Percentiles rank a stretch among this genome's conserved stretches.
Conservation (phyloP, 2,113 vertebrate genomes). For the Upupa epops region DNA sequence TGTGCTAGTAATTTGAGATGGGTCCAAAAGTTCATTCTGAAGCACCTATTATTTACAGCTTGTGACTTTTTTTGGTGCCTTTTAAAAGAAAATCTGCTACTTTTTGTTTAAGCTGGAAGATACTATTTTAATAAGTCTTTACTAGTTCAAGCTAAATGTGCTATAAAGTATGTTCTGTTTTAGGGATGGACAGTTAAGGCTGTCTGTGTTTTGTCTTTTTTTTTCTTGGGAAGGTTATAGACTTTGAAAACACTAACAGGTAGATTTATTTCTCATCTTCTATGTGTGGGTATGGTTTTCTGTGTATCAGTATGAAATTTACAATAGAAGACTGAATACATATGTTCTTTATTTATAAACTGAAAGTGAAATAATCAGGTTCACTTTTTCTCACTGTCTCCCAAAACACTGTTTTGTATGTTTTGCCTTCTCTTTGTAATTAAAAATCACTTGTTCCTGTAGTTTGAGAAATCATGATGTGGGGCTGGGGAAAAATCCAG, state of each 20-base stretch:
- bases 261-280: background rate
- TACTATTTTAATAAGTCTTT: background rate
- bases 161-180: background rate
- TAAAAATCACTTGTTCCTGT: background rate
- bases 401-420: background rate
- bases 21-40: background rate
- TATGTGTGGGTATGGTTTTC: background rate
- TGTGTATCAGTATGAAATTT: background rate
- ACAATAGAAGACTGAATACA: background rate
- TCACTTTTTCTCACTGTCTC: background rate
- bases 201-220: too few relatives aligned
- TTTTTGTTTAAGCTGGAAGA: background rate
- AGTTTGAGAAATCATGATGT: background rate
- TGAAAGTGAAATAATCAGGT: background rate
- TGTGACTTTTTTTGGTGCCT: background rate
- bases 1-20: background rate
- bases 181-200: background rate
- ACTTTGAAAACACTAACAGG: background rate
- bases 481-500: fast-evolving
- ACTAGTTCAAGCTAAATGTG: background rate
- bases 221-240: background rate
- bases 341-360: background rate
- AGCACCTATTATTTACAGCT: background rate
- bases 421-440: background rate
- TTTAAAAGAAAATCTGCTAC: background rate